Evolutionary conservation across 2,113 vertebrate genomes (phyloP).

Genomic region (Oreochromis aureus): DNA sequence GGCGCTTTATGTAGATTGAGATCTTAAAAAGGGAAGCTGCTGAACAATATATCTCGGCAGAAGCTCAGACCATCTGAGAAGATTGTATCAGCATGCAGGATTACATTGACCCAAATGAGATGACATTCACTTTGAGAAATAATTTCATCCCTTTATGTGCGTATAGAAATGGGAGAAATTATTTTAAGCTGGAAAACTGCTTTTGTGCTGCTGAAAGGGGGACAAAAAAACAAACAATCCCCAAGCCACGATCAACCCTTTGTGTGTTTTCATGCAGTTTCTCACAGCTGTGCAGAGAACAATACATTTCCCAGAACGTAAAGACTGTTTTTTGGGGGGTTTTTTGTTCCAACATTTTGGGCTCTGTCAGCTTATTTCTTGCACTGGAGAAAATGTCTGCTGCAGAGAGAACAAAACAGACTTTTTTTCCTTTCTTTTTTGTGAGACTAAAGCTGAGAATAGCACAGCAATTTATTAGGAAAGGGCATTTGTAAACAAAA

Average conservation of each 20-base stretch:
- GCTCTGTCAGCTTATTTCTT: slow-evolving; percentile 16
- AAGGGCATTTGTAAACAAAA: background rate
- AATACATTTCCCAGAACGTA: background rate
- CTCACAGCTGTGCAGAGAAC: background rate
- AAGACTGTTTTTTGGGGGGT: background rate
- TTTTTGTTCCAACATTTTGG: background rate
- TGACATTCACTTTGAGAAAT: slow-evolving; percentile 76
- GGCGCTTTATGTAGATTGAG: slow-evolving; percentile 68
- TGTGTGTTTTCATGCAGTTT: background rate
- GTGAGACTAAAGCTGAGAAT: background rate
- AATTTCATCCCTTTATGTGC: slow-evolving; percentile 59
- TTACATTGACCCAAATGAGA: slow-evolving; percentile 70
- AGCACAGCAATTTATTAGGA: background rate
- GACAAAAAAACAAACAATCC: background rate
- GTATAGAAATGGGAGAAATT: slow-evolving; percentile 23
- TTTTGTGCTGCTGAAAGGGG: background rate
- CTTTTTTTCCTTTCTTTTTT: background rate
- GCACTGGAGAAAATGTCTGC: background rate
- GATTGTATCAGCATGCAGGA: slow-evolving; percentile 61
- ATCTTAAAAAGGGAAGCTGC: slow-evolving; percentile 67
- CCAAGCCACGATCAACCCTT: background rate
- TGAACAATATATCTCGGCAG: slow-evolving; percentile 63
- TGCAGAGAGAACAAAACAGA: background rate
- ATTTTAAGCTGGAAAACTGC: slow-evolving; percentile 35
- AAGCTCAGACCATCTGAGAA: slow-evolving; percentile 51